These are phyloP conservation scores for Caenorhabditis sp. DNA, from an alignment of 2,888 invertebrate genomes.

Conservation along the genomic window DNA sequence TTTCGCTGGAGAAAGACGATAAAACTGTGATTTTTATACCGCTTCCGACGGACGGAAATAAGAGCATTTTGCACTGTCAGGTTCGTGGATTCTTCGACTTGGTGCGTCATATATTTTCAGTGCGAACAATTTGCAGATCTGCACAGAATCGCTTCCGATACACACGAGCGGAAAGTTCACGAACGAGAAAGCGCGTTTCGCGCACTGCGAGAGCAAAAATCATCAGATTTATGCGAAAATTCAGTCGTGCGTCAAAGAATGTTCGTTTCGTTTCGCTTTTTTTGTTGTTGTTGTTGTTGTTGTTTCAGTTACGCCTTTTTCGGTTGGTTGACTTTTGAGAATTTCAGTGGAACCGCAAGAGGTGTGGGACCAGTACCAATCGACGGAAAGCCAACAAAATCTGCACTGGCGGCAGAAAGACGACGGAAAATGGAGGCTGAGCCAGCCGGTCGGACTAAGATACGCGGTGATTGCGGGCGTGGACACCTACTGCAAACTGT, in stretches of 20 bases:
- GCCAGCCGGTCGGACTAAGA: slow-evolving; percentile 21
- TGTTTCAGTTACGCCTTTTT: too few relatives aligned
- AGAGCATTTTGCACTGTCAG: slow-evolving; percentile 47
- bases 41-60: too few relatives aligned
- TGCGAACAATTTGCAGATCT: slow-evolving; percentile 45
- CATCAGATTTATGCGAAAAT: slow-evolving; percentile 25
- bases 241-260: slow-evolving; percentile 38
- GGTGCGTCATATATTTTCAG: too few relatives aligned
- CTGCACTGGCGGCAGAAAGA: slow-evolving; percentile 16
- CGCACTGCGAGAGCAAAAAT: slow-evolving; percentile 17
- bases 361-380: slow-evolving; percentile 14
- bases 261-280: slow-evolving; percentile 38
- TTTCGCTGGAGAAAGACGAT: too few relatives aligned
- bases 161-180: slow-evolving; percentile 21
- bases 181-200: slow-evolving; percentile 5
- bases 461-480: slow-evolving; percentile 10
- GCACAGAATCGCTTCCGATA: slow-evolving; percentile 53
- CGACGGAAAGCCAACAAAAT: neutral
- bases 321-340: neutral
- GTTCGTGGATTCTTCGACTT: too few relatives aligned
- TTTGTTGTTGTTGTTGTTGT: neutral
- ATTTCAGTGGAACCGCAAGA: slow-evolving; percentile 50
- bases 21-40: too few relatives aligned
- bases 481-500: slow-evolving; percentile 16
- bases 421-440: neutral